These are phyloP conservation scores for Limnephilus rhombicus DNA, from an alignment of 2,888 invertebrate genomes.

Conservation along the genomic window DNA sequence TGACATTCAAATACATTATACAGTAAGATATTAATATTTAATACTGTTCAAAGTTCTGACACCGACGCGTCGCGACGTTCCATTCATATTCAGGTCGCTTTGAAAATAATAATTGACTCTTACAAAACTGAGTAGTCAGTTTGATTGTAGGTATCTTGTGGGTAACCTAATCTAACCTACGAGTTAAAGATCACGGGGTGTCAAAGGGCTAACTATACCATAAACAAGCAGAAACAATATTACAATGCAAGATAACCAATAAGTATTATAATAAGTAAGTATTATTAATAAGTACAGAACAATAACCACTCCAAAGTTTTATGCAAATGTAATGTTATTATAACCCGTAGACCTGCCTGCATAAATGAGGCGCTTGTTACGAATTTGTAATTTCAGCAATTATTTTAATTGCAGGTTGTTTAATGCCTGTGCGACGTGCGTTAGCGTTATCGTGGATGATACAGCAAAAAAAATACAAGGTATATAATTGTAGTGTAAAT, in stretches of 20 bases:
- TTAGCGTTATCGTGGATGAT: not conserved
- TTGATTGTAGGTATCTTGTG: not conserved
- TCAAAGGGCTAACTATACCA: not conserved
- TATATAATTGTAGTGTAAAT: not conserved
- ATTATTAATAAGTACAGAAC: no score
- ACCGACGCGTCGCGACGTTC: no score
- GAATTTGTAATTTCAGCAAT: not conserved
- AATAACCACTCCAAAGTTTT: not conserved
- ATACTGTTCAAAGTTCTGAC: no score
- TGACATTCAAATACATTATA: no score
- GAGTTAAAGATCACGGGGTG: not conserved
- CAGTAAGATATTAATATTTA: no score
- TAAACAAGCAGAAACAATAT: not conserved
- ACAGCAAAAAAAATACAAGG: not conserved
- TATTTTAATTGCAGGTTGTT: not conserved
- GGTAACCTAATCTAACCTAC: no score
- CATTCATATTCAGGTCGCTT: no score
- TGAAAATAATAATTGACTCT: no score
- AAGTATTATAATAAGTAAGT: no score
- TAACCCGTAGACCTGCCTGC: not conserved
- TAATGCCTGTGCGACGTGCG: not conserved
- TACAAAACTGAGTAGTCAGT: no score
- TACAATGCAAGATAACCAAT: not conserved
- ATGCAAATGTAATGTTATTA: not conserved
- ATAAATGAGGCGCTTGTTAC: not conserved